Percentiles rank a stretch among this genome's conserved stretches.
These are phyloP conservation scores for Pseudorhombus dupliciocellatus DNA, from an alignment of 2,113 vertebrate species.

Conservation along the genomic window DNA sequence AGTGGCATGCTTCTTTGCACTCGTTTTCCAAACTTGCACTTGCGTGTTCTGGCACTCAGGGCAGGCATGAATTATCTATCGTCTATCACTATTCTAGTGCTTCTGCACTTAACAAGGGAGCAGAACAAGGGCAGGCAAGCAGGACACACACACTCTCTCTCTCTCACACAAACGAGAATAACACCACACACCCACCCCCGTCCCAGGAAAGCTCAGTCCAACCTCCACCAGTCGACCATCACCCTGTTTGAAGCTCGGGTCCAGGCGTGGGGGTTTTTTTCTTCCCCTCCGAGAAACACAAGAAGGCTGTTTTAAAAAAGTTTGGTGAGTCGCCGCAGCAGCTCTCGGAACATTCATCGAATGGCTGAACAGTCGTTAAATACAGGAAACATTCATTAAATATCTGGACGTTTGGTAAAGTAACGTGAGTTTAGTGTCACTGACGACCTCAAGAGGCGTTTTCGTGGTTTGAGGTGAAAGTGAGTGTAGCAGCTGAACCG, in stretches of 20 bases:
- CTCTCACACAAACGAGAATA: constrained; percentile 31
- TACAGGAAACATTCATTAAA: constrained; percentile 74
- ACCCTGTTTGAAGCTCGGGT: constrained; percentile 49
- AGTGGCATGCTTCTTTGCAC: constrained; percentile 68
- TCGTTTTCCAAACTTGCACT: constrained; percentile 49
- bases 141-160: constrained; percentile 25
- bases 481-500: constrained; percentile 76
- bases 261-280: too few relatives aligned
- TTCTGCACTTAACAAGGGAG: constrained; percentile 59
- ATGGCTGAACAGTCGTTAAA: constrained; percentile 77
- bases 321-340: constrained; percentile 15
- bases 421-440: constrained; percentile 59
- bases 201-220: constrained; percentile 49
- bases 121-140: constrained; percentile 64
- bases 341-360: constrained; percentile 73
- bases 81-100: constrained; percentile 61
- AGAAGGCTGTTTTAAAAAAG: constrained; percentile 66
- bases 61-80: constrained; percentile 75
- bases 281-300: constrained; percentile 33
- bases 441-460: constrained; percentile 65
- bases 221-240: constrained; percentile 18
- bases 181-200: constrained; percentile 50
- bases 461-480: constrained; percentile 64
- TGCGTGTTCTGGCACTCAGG: constrained; percentile 61
- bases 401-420: constrained; percentile 59